Evolutionary conservation across 2,797 vertebrate genomes (phyloP), one percentile per base, ranked within the genome.

Genomic region (Euphonia xanthogaster): DNA sequence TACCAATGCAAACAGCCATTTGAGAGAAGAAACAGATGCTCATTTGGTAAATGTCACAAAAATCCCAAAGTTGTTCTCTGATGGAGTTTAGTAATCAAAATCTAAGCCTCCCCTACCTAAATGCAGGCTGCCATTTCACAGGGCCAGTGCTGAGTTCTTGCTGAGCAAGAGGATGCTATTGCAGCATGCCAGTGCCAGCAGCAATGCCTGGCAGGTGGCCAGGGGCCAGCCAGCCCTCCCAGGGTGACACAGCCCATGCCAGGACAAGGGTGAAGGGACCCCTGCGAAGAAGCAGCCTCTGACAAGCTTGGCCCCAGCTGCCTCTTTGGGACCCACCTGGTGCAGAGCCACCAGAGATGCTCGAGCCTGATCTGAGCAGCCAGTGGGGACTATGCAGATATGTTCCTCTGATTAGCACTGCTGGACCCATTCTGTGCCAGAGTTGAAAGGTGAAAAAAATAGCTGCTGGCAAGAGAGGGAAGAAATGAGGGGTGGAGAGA

Each of bases 161-260:
- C 35, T 15, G 10, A 67, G 35, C 22, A 50, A 39, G 27, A 31
- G 9, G 44, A 31, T 0, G 2, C 28, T 48, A 5, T 2, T 60
- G 70, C 45, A 81, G 48, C 3, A 1, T 2, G 11, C 40, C 45
- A 14, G 11, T 21, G 30, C 12, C 42, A 35, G 39, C 3, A 8
- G 67, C 72, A 76, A 23, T 2, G 8, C 0, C 2, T 14, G 53
- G 30, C 40, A 19, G 35, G 33, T 19, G 19, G 3, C 7, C 13
- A 14, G 21, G n/a, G 28, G 16, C 14, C 0, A 0, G 30, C 31
- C 1, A 0, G 47, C 39, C 21, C 14, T 74, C 35, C n/a, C 30
- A 16, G 37, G 22, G 11, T 2, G 10, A 28, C 10, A 6, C 27
- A 81, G 57, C 30, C 33, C 3, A 0, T 35, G 22, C 19, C 4